A percentile compares a stretch with the other conserved stretches of the same genome.
These are phyloP conservation scores for Agriopis aurantiaria DNA, from an alignment of 2,888 invertebrate species.

Conservation along the genomic window DNA sequence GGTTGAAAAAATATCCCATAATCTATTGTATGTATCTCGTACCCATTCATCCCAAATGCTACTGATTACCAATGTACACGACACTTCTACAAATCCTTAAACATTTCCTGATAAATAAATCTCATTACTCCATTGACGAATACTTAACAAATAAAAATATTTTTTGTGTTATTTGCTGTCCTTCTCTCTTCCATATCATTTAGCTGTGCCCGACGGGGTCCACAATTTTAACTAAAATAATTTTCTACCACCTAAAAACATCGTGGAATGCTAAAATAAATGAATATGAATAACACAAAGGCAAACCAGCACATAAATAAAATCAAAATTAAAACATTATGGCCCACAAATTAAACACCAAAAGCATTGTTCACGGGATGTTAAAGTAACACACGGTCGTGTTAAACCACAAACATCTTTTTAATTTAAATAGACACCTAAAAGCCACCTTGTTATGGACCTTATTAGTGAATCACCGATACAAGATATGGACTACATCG, in stretches of 20 bases:
- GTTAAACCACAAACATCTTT: constrained; percentile 24
- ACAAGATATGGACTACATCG: constrained; percentile 15
- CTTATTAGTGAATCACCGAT: constrained; percentile 25
- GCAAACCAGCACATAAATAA: constrained; percentile 5
- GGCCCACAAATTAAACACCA: constrained; percentile 14
- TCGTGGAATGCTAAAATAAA: too few species aligned
- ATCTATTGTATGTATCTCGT: neutral
- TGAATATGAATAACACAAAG: too few species aligned
- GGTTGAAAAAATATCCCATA: neutral
- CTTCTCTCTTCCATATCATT: too few species aligned
- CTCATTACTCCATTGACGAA: too few species aligned
- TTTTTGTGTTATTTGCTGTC: too few species aligned
- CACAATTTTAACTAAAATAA: too few species aligned
- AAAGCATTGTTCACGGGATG: constrained; percentile 10
- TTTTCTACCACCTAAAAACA: too few species aligned
- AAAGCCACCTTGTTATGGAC: constrained; percentile 14
- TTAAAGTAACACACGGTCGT: constrained; percentile 11
- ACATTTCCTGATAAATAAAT: too few species aligned
- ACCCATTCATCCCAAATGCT: neutral
- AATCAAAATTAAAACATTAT: neutral
- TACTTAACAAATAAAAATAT: too few species aligned
- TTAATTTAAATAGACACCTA: constrained; percentile 25
- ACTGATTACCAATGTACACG: neutral
- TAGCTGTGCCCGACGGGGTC: too few species aligned
- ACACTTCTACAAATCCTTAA: too few species aligned